phyloP scores from a whole-genome alignment of 35 echinoderm and acorn worm species.

The Apostichopus parvimensis region DNA sequence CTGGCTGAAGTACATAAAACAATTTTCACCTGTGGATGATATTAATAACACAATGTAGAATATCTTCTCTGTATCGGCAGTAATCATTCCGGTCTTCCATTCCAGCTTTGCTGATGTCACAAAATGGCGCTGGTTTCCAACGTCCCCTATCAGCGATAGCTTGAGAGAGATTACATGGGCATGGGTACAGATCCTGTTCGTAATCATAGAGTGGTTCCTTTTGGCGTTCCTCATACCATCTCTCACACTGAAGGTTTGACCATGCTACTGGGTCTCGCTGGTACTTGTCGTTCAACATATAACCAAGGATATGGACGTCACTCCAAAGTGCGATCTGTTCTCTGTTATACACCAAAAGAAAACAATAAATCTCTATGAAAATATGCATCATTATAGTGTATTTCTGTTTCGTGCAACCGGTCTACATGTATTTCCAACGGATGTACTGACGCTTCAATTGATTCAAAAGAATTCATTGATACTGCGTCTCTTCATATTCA shows the following conservation, averaged over 20 bases:
- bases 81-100: constrained; percentile 43
- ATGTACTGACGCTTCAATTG: no score
- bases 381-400: no score
- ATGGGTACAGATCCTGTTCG: constrained; percentile 62
- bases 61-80: constrained; percentile 55
- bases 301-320: constrained; percentile 58
- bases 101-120: constrained; percentile 46
- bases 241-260: constrained; percentile 55
- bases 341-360: not conserved
- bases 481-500: no score
- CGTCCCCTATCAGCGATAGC: constrained; percentile 71
- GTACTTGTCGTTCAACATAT: constrained; percentile 63
- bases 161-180: constrained; percentile 67
- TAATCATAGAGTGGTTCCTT: constrained; percentile 49
- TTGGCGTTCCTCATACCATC: constrained; percentile 50
- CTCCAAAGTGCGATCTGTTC: constrained; percentile 55
- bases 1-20: no score
- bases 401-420: no score
- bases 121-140: constrained; percentile 56
- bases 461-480: no score
- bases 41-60: constrained; percentile 71
- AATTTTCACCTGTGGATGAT: constrained; percentile 56
- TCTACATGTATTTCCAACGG: no score
- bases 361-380: no score
- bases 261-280: constrained; percentile 58